Evolutionary conservation across 2,888 invertebrate species (phyloP).

Genomic region (Brachyptera putata): DNA sequence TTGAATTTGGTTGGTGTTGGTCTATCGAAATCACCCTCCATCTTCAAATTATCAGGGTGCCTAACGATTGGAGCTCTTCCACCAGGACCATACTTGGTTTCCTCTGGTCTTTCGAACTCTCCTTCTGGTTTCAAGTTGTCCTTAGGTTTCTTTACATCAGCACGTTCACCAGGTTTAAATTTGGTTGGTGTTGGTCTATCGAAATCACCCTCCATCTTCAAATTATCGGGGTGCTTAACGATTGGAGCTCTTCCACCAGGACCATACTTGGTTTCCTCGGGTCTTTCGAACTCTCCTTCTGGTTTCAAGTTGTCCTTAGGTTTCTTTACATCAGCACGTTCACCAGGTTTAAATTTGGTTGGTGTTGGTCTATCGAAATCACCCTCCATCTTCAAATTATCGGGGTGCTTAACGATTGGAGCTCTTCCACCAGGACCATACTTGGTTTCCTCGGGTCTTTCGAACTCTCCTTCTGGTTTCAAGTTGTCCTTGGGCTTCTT

Average conservation of each 20-base stretch:
- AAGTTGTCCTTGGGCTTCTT: constrained; percentile 40
- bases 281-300: constrained; percentile 46
- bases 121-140: constrained; percentile 47
- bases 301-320: constrained; percentile 43
- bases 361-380: constrained; percentile 45
- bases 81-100: constrained; percentile 28
- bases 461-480: constrained; percentile 46
- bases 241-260: constrained; percentile 42
- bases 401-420: constrained; percentile 44
- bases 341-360: constrained; percentile 42
- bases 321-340: constrained; percentile 34
- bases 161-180: constrained; percentile 44
- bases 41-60: constrained; percentile 53
- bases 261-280: constrained; percentile 34
- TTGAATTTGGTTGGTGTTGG: constrained; percentile 43
- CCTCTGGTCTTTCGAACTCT: constrained; percentile 32
- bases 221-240: constrained; percentile 38
- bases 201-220: constrained; percentile 40
- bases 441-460: constrained; percentile 40
- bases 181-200: constrained; percentile 53
- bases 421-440: constrained; percentile 42
- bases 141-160: constrained; percentile 35
- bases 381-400: constrained; percentile 58
- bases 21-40: constrained; percentile 53
- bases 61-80: constrained; percentile 45